These are phyloP conservation scores for Rallus crepitans DNA, from an alignment of 2,797 vertebrate species.

Conservation along the genomic window DNA sequence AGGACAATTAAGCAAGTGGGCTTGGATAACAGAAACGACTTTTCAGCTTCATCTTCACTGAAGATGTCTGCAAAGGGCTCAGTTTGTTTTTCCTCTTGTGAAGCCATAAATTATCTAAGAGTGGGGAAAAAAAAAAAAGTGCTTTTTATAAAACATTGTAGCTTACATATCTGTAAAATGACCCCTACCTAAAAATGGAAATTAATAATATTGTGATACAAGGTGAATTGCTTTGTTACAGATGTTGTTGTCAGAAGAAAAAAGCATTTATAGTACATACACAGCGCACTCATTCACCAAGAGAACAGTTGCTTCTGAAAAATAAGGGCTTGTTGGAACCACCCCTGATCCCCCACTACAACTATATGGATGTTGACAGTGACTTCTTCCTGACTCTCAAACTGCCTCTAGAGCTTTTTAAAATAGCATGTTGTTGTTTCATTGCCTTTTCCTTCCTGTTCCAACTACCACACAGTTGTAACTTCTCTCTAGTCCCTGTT, in stretches of 20 bases:
- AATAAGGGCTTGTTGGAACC: background rate
- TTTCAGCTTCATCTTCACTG: constrained; percentile 89
- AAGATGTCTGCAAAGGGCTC: constrained; percentile 82
- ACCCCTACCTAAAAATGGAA: background rate
- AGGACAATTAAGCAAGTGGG: constrained; percentile 90
- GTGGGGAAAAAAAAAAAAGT: background rate
- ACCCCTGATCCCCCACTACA: background rate
- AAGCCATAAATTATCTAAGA: constrained; percentile 69
- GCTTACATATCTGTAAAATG: background rate
- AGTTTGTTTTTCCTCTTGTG: constrained; percentile 16
- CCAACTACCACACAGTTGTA: background rate
- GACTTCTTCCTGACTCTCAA: background rate
- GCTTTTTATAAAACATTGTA: background rate
- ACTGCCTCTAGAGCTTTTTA: background rate
- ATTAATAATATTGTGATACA: background rate
- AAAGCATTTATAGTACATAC: background rate
- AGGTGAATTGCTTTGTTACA: background rate
- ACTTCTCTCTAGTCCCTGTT: background rate
- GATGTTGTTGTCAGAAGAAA: background rate
- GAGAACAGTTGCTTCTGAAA: background rate
- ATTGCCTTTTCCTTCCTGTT: background rate
- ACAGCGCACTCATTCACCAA: background rate
- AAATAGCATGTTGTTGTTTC: background rate
- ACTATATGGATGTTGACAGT: background rate
- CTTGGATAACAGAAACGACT: constrained; percentile 83